phyloP scores from a whole-genome alignment of 2,888 invertebrate genomes.

The Drosophila fungiperda region DNA sequence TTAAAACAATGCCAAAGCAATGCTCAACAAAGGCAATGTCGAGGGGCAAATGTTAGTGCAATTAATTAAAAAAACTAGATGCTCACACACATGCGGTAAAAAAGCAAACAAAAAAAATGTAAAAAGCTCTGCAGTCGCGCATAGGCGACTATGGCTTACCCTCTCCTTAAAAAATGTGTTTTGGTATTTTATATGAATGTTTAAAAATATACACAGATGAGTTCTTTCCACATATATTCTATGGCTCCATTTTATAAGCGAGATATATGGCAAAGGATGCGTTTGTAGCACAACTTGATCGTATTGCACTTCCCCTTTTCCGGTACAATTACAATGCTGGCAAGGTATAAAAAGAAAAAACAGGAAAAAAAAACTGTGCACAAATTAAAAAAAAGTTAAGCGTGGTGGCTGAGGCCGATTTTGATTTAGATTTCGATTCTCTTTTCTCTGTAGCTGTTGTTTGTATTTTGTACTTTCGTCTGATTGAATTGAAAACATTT shows the following conservation, averaged over 20 bases:
- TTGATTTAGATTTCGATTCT: constrained; percentile 42
- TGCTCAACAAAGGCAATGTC: constrained; percentile 32
- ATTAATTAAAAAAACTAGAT: constrained; percentile 70
- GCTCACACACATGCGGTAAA: not conserved
- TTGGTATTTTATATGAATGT: not conserved
- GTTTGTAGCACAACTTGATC: not conserved
- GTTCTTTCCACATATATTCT: not conserved
- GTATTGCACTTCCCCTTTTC: not conserved
- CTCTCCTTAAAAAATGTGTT: not conserved
- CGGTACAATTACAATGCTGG: not conserved
- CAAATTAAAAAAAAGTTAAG: constrained; percentile 49
- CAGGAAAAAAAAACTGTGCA: constrained; percentile 31
- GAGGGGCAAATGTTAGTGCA: constrained; percentile 67
- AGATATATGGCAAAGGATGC: not conserved
- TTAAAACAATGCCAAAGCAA: constrained; percentile 49
- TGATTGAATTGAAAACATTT: constrained; percentile 77
- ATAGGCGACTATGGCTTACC: not conserved
- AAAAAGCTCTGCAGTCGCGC: not conserved
- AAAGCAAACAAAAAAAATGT: not conserved
- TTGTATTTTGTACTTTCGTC: constrained; percentile 26
- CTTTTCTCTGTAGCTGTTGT: not conserved
- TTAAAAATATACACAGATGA: not conserved
- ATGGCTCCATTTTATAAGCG: not conserved
- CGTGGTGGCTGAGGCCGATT: constrained; percentile 44
- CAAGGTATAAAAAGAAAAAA: constrained; percentile 12